Base-by-base conservation (phyloP, 2,797 vertebrate genomes). In the Schizothorax lantsangensis region DNA sequence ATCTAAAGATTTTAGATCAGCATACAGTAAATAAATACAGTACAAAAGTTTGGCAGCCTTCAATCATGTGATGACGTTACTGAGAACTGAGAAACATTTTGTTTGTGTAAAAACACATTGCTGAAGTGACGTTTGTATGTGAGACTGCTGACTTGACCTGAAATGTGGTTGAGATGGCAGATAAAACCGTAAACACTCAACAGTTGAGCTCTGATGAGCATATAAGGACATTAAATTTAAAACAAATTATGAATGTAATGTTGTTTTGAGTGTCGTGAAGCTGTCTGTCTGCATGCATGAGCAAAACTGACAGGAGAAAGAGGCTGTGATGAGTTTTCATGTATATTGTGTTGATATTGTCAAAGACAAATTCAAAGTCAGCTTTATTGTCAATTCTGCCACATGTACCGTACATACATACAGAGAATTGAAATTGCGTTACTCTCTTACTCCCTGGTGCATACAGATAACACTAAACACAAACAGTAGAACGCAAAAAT, bases 131-230 rank as follows among this genome's bases (percentile, higher is more conserved):
- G 1, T 57, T 36, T 57, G 74, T 78, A 14, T 21, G 49, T 57
- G 19, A 54, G 49, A 38, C 49, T 23, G 47, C 30, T 38, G 49
- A 77, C 74, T 54, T 36, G 74, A 57, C 75, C 75, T 78, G 49
- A 78, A 78, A 78, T 57, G 49, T 57, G 33, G 33, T 57, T 21
- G 33, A 78, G 75, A n/a, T 38, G 52, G 23, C 52, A 78, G 33
- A 77, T 54, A 54, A 74, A 77, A 77, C 74, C 1, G 6, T 57
- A 9, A 57, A 36, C 64, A 19, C 30, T 36, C 30, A 36, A 19
- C 30, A 36, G 26, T 26, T 64, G 8, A 26, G 59, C 4, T 62
- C 4, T 36, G 15, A 9, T 68, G 64, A 36, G 15, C 26, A 11
- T 59, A n/a, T 59, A 11, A 68, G 64, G 30, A 68, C 64, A 68